These are phyloP conservation scores for Rhagonycha fulva DNA, from an alignment of 2,888 invertebrate species.

Conservation along the genomic window DNA sequence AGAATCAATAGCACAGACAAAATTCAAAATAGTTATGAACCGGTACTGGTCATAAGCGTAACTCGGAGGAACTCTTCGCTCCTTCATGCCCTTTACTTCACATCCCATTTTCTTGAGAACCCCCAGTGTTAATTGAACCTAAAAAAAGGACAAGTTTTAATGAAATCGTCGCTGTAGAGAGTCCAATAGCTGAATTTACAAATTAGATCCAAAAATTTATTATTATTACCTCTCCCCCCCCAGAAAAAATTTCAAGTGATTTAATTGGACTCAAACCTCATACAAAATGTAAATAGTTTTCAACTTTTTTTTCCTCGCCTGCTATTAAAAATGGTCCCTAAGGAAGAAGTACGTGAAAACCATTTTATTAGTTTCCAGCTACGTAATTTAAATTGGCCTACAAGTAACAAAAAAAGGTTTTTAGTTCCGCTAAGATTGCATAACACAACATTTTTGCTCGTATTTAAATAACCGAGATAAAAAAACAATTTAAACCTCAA, in stretches of 20 bases:
- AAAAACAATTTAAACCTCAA: too few relatives aligned
- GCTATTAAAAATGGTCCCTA: too few relatives aligned
- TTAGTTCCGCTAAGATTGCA: background rate
- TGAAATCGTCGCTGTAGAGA: background rate
- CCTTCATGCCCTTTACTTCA: background rate
- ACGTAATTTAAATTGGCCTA: background rate
- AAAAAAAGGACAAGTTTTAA: background rate
- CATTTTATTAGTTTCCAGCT: too few relatives aligned
- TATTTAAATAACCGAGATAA: too few relatives aligned
- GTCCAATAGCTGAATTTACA: background rate
- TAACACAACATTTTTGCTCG: too few relatives aligned
- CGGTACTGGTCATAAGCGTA: background rate
- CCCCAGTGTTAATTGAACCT: background rate
- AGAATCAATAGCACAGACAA: constrained; percentile 33
- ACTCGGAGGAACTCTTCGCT: background rate
- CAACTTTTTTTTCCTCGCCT: too few relatives aligned
- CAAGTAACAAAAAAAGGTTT: background rate
- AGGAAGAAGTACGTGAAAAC: too few relatives aligned
- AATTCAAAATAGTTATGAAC: constrained; percentile 21
- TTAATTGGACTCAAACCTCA: too few relatives aligned
- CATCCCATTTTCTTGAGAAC: background rate
- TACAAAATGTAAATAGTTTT: too few relatives aligned
- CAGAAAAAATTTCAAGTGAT: too few relatives aligned
- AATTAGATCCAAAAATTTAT: background rate
- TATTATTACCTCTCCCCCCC: background rate